These are phyloP conservation scores for Oreamnos americanus DNA, from an alignment of 2,113 vertebrate species.

Conservation along the genomic window DNA sequence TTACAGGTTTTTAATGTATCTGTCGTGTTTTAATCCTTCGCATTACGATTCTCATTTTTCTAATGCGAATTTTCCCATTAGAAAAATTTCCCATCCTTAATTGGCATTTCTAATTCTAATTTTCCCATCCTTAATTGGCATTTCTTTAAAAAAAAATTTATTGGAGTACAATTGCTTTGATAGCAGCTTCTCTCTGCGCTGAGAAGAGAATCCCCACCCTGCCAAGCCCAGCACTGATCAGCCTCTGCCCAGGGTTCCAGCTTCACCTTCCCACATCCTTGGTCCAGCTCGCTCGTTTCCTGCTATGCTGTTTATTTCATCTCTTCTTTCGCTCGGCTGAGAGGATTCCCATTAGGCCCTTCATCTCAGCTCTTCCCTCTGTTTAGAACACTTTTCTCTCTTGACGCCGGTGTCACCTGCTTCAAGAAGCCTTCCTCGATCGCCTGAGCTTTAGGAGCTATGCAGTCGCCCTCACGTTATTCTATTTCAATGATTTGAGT, in stretches of 20 bases:
- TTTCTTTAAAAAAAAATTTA: neutral
- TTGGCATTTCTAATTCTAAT: neutral
- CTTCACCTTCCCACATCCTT: neutral
- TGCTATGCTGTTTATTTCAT: neutral
- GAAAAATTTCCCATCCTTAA: neutral
- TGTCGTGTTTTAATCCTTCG: neutral
- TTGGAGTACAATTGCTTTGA: neutral
- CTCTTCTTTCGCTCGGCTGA: neutral
- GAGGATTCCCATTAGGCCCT: neutral
- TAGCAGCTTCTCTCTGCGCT: neutral
- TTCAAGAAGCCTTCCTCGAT: neutral
- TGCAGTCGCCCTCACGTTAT: neutral
- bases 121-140: neutral
- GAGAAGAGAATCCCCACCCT: neutral
- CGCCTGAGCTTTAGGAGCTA: neutral
- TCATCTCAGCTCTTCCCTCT: neutral
- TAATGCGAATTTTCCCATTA: neutral
- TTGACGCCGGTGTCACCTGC: neutral
- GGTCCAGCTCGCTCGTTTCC: neutral
- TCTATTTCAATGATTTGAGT: neutral
- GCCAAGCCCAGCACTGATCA: neutral
- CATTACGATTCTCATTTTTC: neutral
- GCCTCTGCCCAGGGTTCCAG: neutral
- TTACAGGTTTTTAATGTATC: neutral
- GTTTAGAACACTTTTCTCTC: neutral